Percentiles rank a stretch among this genome's conserved stretches.
Conservation (phyloP, 2,797 vertebrate species). For the Tadarida brasiliensis region DNA sequence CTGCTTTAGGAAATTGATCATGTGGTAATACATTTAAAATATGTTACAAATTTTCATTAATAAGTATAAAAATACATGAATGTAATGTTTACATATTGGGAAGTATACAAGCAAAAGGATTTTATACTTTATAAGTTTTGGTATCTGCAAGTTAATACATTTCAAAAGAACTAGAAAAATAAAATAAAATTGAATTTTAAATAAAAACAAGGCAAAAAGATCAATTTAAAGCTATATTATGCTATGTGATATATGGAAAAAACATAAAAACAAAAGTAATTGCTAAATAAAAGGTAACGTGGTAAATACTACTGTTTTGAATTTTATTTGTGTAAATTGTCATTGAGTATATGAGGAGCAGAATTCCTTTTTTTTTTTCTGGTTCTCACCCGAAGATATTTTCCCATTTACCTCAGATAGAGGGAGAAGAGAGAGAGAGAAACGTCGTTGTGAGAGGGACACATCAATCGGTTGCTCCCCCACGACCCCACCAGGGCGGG, state of each 20-base stretch:
- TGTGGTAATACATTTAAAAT: conserved; percentile 42
- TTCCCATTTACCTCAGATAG: no score
- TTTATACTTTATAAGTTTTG: conserved; percentile 32
- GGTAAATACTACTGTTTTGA: neutral
- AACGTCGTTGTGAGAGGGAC: no score
- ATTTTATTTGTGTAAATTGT: conserved; percentile 24
- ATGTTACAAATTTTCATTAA: neutral
- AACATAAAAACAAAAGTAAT: conserved; percentile 42
- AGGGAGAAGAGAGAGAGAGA: no score
- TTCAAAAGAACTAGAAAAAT: neutral
- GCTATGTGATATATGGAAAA: neutral
- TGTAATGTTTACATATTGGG: neutral
- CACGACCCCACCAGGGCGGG: no score
- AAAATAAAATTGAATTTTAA: conserved; percentile 2
- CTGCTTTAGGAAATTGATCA: neutral
- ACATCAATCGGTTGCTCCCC: no score
- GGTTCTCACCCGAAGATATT: no score
- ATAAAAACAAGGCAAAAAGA: neutral
- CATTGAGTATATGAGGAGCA: neutral
- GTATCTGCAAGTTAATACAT: neutral
- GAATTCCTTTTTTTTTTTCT: neutral
- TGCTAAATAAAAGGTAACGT: conserved; percentile 3
- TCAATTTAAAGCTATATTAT: neutral
- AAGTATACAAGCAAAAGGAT: neutral
- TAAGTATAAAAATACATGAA: neutral